Evolutionary conservation across 2,113 vertebrate species (phyloP).

Genomic region (Zosterops lateralis): DNA sequence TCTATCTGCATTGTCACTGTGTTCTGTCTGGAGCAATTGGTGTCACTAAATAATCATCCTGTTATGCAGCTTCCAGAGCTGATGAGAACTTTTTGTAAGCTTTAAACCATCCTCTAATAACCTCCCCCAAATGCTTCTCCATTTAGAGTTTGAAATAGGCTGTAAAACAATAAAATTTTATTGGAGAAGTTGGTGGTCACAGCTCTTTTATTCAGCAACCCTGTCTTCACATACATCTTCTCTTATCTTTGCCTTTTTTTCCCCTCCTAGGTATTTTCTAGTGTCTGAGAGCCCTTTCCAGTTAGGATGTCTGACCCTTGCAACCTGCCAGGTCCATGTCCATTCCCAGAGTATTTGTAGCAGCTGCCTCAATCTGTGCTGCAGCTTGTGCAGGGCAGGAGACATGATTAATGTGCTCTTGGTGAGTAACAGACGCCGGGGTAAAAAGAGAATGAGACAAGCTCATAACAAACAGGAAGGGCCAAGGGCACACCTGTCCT

Average conservation of each 20-base stretch:
- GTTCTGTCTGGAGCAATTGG: neutral
- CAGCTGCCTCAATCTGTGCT: neutral
- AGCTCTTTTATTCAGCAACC: neutral
- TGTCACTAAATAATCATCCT: neutral
- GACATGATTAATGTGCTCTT: conserved; percentile 14
- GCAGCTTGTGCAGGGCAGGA: neutral
- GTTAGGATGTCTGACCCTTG: neutral
- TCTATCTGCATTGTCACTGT: neutral
- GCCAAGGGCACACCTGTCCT: conserved; percentile 46
- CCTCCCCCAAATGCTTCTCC: neutral
- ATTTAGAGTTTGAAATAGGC: neutral
- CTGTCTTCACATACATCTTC: accelerated
- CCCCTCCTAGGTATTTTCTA: neutral
- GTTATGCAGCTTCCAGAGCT: neutral
- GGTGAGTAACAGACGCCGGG: neutral
- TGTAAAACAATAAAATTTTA: neutral
- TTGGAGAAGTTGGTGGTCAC: neutral
- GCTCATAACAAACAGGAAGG: conserved; percentile 20
- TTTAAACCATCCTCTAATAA: neutral
- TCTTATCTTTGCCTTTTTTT: neutral
- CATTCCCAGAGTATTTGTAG: neutral
- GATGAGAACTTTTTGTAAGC: neutral
- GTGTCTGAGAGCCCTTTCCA: neutral
- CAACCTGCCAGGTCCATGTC: neutral
- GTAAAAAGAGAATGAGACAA: neutral